Percentiles rank a stretch among this genome's conserved stretches.
Conservation (phyloP, 1,140 invertebrate species). For the Helicoverpa armigera region DNA sequence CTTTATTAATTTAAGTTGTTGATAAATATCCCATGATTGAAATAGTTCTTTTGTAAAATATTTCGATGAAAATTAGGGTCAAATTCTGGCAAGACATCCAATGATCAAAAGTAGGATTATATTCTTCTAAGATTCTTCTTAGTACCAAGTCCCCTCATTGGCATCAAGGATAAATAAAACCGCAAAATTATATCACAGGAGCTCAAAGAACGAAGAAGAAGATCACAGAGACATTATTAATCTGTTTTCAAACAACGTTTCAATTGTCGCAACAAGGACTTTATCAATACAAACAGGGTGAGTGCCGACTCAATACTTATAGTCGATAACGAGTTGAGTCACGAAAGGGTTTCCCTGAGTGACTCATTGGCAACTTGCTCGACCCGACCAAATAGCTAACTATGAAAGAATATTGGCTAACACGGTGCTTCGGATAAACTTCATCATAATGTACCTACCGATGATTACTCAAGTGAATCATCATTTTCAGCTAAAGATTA, state of each 20-base stretch:
- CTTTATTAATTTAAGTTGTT: not conserved
- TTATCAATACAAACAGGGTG: conserved; percentile 50
- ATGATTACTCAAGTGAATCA: too few relatives aligned
- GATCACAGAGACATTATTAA: not conserved
- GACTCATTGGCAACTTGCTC: conserved; percentile 45
- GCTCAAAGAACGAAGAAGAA: not conserved
- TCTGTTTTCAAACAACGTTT: conserved; percentile 41
- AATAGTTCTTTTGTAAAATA: not conserved
- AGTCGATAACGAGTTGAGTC: conserved; percentile 56
- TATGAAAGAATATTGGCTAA: not conserved
- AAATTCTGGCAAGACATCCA: too few relatives aligned
- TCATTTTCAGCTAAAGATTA: too few relatives aligned
- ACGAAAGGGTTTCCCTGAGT: conserved; percentile 58
- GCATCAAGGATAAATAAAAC: not conserved
- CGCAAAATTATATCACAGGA: not conserved
- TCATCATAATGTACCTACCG: too few relatives aligned
- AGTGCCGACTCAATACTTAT: conserved; percentile 44
- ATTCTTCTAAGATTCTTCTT: too few relatives aligned
- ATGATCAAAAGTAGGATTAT: too few relatives aligned
- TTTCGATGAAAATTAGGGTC: too few relatives aligned
- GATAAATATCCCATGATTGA: not conserved
- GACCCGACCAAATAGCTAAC: conserved; percentile 3
- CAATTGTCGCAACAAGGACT: conserved; percentile 41
- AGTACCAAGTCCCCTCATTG: not conserved
- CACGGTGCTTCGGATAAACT: too few relatives aligned